These are phyloP conservation scores for Mercenaria mercenaria DNA, from an alignment of 1,140 invertebrate genomes.

Conservation along the genomic window DNA sequence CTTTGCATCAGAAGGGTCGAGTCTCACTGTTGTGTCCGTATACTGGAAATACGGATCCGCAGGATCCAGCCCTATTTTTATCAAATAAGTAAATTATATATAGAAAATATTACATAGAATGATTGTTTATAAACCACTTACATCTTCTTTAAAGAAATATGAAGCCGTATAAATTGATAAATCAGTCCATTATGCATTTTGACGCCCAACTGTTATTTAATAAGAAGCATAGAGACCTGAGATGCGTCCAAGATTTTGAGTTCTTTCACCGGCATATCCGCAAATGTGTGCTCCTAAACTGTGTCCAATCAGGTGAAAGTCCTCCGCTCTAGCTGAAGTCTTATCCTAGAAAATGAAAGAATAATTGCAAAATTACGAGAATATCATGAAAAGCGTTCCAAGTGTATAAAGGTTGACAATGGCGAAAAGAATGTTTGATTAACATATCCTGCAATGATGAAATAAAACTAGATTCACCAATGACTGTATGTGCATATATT, in stretches of 20 bases:
- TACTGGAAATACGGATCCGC: slow-evolving; percentile 95
- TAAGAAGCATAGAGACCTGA: too few relatives aligned
- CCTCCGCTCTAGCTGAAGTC: slow-evolving; percentile 35
- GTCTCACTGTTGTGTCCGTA: slow-evolving; percentile 92
- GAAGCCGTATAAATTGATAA: too few relatives aligned
- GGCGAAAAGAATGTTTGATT: too few relatives aligned
- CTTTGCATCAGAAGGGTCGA: slow-evolving; percentile 94
- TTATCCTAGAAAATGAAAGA: slow-evolving; percentile 18
- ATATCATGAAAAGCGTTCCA: background rate
- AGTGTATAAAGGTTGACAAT: background rate
- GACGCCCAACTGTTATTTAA: too few relatives aligned
- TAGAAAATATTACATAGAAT: too few relatives aligned
- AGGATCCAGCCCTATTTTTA: slow-evolving; percentile 77
- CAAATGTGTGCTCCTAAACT: slow-evolving; percentile 82
- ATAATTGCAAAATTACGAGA: background rate
- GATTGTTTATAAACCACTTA: too few relatives aligned
- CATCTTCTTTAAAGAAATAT: too few relatives aligned
- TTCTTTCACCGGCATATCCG: slow-evolving; percentile 77
- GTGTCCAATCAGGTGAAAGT: slow-evolving; percentile 83
- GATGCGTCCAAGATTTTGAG: slow-evolving; percentile 70
- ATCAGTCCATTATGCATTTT: too few relatives aligned
- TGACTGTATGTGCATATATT: too few relatives aligned
- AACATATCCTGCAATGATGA: too few relatives aligned
- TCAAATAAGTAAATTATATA: background rate
- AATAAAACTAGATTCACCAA: too few relatives aligned